Conservation (phyloP, 2,113 vertebrate species). For the Dasyornis broadbenti region DNA sequence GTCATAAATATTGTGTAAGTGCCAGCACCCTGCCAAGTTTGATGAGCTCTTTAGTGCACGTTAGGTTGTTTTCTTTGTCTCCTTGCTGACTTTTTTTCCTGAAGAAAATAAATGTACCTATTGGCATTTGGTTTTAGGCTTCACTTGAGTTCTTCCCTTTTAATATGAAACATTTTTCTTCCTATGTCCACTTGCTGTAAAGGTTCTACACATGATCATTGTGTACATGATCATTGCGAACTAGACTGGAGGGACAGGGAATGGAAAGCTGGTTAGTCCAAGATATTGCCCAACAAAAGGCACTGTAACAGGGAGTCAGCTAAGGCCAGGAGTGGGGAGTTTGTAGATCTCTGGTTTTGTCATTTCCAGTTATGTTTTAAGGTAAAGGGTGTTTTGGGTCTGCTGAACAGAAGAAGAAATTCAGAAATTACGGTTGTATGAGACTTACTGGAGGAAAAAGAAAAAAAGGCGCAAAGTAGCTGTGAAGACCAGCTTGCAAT, state of each 20-base stretch:
- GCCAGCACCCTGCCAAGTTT: background rate
- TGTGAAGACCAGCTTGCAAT: background rate
- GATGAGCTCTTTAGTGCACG: background rate
- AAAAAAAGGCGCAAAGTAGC: background rate
- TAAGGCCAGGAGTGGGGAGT: background rate
- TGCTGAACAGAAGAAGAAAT: background rate
- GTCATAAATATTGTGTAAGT: background rate
- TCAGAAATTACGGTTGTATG: fast-evolving
- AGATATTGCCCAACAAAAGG: background rate
- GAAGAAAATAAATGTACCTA: background rate
- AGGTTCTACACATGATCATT: background rate
- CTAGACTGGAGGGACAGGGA: background rate
- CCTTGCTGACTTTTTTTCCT: background rate
- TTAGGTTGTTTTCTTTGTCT: background rate
- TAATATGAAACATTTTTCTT: background rate
- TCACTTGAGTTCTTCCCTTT: background rate
- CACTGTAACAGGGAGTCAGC: background rate
- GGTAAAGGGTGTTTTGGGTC: background rate
- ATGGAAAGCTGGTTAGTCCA: background rate
- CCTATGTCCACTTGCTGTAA: background rate
- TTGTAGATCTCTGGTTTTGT: background rate
- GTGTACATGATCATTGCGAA: too few relatives aligned
- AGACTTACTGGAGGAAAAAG: background rate
- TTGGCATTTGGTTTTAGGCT: background rate
- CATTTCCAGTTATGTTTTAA: background rate